Base-by-base conservation (phyloP, 2,113 vertebrate species). In the Gracilinanus agilis region DNA sequence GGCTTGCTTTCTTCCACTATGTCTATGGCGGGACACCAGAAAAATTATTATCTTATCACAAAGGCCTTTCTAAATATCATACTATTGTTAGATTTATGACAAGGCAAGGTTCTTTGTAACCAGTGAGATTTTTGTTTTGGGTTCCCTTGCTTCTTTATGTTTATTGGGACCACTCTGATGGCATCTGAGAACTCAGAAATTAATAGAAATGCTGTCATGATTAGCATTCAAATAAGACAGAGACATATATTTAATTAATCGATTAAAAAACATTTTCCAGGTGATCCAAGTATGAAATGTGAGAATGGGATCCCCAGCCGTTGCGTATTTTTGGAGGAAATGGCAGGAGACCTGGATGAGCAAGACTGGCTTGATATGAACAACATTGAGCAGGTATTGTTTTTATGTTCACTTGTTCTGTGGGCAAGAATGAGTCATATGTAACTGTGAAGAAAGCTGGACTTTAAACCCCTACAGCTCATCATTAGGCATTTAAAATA, bases 301-400 rank as follows among this genome's bases (percentile, higher is more conserved):
- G 99, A 99, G 55, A 99, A 99, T 92, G 99, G 99, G 49, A 99
- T 99, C 96, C 99, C 99, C 0, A 99, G 98, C 0, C 99, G 99
- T 29, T 99, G 99, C 58, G 99, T 99, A 24, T 99, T 99, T 94
- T 97, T 99, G 98, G 99, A 99, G 95, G 99, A 99, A 96, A 99
- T 99, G 99, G 99, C 99, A 0, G 97, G 99, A 0, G 99, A 99
- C 93, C 98, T 99, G 94, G 99, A 99, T 44, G 99, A 99, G 55
- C 99, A 99, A 98, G 99, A 99, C 98, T 99, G 99, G 99, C 98
- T 99, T 93, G 99, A 99, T 98, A 99, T 99, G 99, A 98, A 99
- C 96, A 99, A 99, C 0, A 98, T 99, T 16, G 99, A 99, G 95
- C 99, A 99, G 99, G 99, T 99, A 96, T 44, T 24, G 0, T 88